These are phyloP conservation scores for Catocala sponsa DNA, from an alignment of 2,888 invertebrate species.

Conservation along the genomic window DNA sequence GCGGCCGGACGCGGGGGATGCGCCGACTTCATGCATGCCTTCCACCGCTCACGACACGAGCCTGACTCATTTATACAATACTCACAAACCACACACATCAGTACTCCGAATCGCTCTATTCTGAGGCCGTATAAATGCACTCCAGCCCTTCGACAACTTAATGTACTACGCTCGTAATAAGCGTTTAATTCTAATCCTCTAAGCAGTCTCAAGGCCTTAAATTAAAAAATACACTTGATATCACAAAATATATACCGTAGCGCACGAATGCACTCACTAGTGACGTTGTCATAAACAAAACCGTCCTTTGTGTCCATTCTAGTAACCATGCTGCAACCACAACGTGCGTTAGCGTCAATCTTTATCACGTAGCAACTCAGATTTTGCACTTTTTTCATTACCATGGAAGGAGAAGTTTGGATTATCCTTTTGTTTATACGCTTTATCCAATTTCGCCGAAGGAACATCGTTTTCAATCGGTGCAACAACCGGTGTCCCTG, in stretches of 20 bases:
- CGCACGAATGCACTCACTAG: constrained; percentile 67
- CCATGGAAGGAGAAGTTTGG: constrained; percentile 81
- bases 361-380: constrained; percentile 85
- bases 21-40: constrained; percentile 54
- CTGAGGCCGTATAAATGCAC: constrained; percentile 69
- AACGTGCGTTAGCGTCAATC: constrained; percentile 73
- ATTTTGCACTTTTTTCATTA: constrained; percentile 85
- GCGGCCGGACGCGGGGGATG: constrained; percentile 58
- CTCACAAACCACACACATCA: constrained; percentile 58
- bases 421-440: constrained; percentile 83
- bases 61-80: constrained; percentile 65
- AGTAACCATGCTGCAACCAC: constrained; percentile 70
- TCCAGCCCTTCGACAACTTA: constrained; percentile 46
- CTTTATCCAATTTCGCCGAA: constrained; percentile 84
- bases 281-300: constrained; percentile 64
- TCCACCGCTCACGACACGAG: constrained; percentile 57
- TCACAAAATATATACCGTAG: constrained; percentile 81
- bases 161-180: constrained; percentile 61
- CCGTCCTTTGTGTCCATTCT: constrained; percentile 67
- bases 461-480: constrained; percentile 78
- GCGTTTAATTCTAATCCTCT: constrained; percentile 52
- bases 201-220: constrained; percentile 71
- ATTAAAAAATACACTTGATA: constrained; percentile 79
- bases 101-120: constrained; percentile 49
- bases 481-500: constrained; percentile 55